Evolutionary conservation across 2,888 invertebrate genomes (phyloP), one percentile per base, ranked within the genome.

Genomic region (Chrysolina haemoptera): DNA sequence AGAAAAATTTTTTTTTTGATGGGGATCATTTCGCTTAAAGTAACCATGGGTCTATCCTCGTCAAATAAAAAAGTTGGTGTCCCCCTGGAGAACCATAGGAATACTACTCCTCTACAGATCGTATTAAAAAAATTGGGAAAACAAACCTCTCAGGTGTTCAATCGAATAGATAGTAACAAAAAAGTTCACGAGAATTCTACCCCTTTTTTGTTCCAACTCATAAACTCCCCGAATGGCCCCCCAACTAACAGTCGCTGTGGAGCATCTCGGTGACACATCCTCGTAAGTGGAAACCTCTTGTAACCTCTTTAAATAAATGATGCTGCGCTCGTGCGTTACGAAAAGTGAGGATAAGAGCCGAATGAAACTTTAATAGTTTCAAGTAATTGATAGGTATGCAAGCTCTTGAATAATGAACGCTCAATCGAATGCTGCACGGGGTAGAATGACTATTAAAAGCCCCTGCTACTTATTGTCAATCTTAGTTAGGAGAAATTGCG

Each of bases 321-420:
- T 73, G 69, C 50, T 65, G 65, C 65, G 73, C 55, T 73, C 65
- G 69, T 73, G 73, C 73, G 73, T 73, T 73, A 59, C 69, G 65
- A 73, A 73, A 73, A 73, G 73, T 73, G 73, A 73, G 73, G 73
- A 73, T 73, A 73, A 73, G 73, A 73, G 73, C 73, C 48, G 27
- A 73, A 73, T 73, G 73, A 73, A 73, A 73, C 73, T 73, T 73
- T 73, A 73, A 73, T 73, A 73, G 73, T 69, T 73, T 59, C 41
- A 65, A 65, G 73, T 73, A 73, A 73, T 69, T 65, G 73, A 73
- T 73, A 69, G 69, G 73, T 73, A 73, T 73, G 73, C 62, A 73
- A 68, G 48, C 59, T 59, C 46, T 59, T 73, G 69, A 73, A 73
- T 73, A 69, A 73, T 35, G 68, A 69, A 73, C 65, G 64, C 64